Evolutionary conservation across 1,140 invertebrate species (phyloP).

Genomic region (Sycophaga agraensis): DNA sequence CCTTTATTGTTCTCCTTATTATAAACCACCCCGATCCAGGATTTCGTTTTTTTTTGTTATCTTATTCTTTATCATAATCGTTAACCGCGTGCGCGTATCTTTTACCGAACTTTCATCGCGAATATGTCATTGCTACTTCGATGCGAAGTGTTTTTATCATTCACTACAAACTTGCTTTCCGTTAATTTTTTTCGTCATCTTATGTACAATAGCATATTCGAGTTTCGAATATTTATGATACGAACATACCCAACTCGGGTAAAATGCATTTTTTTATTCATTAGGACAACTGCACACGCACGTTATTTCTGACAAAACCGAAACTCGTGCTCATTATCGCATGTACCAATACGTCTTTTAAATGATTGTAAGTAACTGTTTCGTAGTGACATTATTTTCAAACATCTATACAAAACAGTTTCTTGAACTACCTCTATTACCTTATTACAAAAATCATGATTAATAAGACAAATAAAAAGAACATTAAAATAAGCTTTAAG

Average conservation of each 20-base stretch:
- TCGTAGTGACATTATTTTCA: background rate
- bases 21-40: conserved; percentile 3
- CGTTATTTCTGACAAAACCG: background rate
- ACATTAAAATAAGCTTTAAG: no score
- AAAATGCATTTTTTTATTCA: conserved; percentile 9
- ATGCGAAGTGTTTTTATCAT: conserved; percentile 27
- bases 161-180: conserved; percentile 17
- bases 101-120: conserved; percentile 12
- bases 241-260: conserved; percentile 18
- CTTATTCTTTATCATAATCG: conserved; percentile 1
- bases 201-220: conserved; percentile 27
- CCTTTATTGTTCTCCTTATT: conserved; percentile 1
- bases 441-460: no score
- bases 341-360: background rate
- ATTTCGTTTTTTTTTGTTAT: conserved; percentile 10
- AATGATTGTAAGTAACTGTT: background rate
- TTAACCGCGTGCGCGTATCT: background rate
- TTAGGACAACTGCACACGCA: conserved; percentile 1
- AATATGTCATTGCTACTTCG: conserved; percentile 16
- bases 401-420: no score
- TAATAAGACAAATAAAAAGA: no score
- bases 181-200: conserved; percentile 8
- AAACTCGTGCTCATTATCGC: no score
- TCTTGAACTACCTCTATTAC: no score
- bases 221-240: conserved; percentile 11